A percentile compares a stretch with the other conserved stretches of the same genome.
phyloP scores from a whole-genome alignment of 2,113 vertebrate species.

The Rhea americana region DNA sequence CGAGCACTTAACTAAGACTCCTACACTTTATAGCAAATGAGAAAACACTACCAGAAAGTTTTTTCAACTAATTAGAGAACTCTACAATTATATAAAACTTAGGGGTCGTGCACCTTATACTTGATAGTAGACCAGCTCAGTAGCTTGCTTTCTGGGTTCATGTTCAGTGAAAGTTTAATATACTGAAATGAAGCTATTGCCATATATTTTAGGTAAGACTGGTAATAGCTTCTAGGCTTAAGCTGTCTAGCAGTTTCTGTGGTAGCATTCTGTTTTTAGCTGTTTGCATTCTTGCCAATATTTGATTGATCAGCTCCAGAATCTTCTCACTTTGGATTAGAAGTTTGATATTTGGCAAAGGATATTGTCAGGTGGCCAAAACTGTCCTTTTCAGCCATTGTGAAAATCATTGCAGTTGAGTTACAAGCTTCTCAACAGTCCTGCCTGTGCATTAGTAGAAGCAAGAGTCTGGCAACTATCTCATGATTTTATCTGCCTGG shows the following conservation, averaged over 20 bases:
- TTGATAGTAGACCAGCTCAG: background rate
- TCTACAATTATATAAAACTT: background rate
- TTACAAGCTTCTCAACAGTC: background rate
- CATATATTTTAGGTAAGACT: background rate
- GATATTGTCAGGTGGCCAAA: background rate
- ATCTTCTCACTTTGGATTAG: background rate
- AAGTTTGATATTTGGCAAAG: background rate
- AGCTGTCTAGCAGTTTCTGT: background rate
- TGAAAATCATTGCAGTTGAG: background rate
- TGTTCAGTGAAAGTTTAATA: background rate
- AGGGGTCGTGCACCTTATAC: accelerated
- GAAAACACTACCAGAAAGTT: background rate
- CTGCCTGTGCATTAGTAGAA: background rate
- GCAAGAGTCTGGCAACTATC: background rate
- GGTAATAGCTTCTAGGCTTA: background rate
- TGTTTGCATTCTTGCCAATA: background rate
- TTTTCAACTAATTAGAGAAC: background rate
- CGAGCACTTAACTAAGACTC: background rate
- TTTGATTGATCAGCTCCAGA: background rate
- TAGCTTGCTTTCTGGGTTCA: background rate
- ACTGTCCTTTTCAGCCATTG: background rate
- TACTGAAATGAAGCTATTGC: background rate
- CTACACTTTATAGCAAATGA: background rate
- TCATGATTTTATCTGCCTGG: background rate
- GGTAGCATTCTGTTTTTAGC: background rate